phyloP scores from a whole-genome alignment of 2,113 vertebrate species.

The Psilopsiagon aurifrons region DNA sequence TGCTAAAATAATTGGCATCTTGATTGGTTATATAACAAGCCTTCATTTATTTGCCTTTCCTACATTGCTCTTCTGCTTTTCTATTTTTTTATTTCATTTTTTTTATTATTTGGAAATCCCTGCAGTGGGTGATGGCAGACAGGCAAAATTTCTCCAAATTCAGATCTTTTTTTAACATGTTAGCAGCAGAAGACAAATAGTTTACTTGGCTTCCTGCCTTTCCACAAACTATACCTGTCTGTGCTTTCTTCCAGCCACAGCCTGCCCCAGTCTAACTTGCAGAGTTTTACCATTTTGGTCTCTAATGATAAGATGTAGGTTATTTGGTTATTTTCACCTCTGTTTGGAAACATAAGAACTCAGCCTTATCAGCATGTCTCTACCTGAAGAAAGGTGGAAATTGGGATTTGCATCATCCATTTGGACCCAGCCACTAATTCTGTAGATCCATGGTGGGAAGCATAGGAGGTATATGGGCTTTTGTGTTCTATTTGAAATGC shows the following conservation, averaged over 20 bases:
- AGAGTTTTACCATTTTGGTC: neutral
- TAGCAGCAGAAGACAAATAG: neutral
- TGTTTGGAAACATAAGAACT: neutral
- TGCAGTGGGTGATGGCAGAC: neutral
- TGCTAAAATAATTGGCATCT: neutral
- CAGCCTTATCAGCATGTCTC: neutral
- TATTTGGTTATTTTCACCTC: neutral
- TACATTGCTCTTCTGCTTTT: neutral
- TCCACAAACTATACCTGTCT: neutral
- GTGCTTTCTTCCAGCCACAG: neutral
- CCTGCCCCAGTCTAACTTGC: neutral
- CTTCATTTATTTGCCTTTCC: neutral
- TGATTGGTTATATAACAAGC: neutral
- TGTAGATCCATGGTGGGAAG: neutral
- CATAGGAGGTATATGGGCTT: neutral
- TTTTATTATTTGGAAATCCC: neutral
- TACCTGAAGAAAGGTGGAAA: neutral
- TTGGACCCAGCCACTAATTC: neutral
- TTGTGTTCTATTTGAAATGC: neutral
- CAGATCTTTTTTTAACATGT: neutral
- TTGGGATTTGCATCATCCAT: fast-evolving
- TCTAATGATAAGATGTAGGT: neutral
- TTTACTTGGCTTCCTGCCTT: neutral
- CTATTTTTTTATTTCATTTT: neutral
- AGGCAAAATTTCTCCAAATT: neutral